Percentiles rank a stretch among this genome's conserved stretches.
phyloP scores from a whole-genome alignment of 2,113 vertebrate species.

The Dasypus novemcinctus region DNA sequence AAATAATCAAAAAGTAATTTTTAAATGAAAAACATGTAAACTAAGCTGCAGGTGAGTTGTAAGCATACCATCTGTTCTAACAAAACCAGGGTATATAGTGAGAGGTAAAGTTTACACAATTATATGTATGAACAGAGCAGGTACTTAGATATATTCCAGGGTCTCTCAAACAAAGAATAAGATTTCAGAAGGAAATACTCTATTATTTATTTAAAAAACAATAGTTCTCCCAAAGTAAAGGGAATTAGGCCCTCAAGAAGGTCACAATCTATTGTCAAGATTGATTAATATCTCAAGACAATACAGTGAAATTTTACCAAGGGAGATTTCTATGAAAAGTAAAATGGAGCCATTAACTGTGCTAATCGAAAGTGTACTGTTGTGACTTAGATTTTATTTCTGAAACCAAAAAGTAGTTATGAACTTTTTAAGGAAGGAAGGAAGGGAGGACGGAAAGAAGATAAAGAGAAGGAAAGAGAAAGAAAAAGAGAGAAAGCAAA shows the following conservation, averaged over 20 bases:
- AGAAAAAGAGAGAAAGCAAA: no score
- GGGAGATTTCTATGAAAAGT: background rate
- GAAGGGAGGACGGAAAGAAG: accelerated
- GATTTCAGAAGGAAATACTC: background rate
- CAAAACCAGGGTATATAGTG: background rate
- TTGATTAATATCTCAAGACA: background rate
- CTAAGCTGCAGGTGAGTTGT: constrained; percentile 15
- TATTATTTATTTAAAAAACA: background rate
- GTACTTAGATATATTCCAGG: background rate
- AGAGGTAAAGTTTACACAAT: background rate
- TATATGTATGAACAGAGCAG: background rate
- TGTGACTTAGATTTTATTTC: background rate
- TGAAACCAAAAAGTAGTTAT: background rate
- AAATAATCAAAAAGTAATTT: background rate
- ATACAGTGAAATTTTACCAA: background rate
- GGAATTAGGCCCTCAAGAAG: background rate
- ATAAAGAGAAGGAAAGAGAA: no score
- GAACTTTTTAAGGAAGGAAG: background rate
- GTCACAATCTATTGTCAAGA: constrained; percentile 4
- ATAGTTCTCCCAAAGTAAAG: background rate
- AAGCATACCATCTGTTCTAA: constrained; percentile 20
- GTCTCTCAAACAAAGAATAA: background rate
- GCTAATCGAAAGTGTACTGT: background rate
- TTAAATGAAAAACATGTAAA: constrained; percentile 20
- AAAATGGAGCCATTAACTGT: background rate